Conservation (phyloP, 2,888 invertebrate species). For the Syritta pipiens region DNA sequence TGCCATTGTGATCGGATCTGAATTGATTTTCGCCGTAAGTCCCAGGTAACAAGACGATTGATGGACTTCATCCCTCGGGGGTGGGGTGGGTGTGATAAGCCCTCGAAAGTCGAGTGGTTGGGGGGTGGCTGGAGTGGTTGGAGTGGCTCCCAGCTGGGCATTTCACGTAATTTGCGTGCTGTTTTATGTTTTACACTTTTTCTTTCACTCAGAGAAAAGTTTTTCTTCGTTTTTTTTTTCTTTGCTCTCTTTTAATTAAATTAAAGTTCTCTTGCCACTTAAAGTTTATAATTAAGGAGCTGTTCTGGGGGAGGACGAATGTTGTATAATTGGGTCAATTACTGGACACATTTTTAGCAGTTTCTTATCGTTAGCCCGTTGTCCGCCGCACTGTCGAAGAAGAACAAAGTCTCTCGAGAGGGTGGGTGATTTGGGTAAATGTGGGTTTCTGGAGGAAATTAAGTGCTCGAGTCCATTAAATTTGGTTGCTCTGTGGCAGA, state of each 20-base stretch:
- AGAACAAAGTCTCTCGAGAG: not conserved
- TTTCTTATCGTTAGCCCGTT: slow-evolving; percentile 7
- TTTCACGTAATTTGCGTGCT: slow-evolving; percentile 49
- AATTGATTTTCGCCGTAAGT: slow-evolving; percentile 41
- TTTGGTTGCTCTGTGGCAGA: slow-evolving; percentile 9
- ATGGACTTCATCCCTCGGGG: too few species aligned
- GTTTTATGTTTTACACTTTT: slow-evolving; percentile 33
- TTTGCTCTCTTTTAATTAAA: slow-evolving; percentile 51
- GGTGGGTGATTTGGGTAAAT: slow-evolving; percentile 49
- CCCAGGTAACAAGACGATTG: slow-evolving; percentile 12
- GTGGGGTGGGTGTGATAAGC: too few species aligned
- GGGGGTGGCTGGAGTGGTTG: too few species aligned
- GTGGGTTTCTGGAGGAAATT: slow-evolving; percentile 48
- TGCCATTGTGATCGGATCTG: slow-evolving; percentile 21
- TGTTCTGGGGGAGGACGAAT: slow-evolving; percentile 2
- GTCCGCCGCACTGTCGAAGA: not conserved
- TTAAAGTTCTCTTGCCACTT: slow-evolving; percentile 36
- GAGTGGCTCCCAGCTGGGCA: slow-evolving; percentile 52
- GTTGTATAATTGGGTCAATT: slow-evolving; percentile 62
- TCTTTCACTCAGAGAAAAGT: slow-evolving; percentile 2
- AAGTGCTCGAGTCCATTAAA: slow-evolving; percentile 40
- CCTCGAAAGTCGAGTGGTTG: slow-evolving; percentile 37
- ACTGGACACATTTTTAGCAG: slow-evolving; percentile 39
- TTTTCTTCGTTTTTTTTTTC: slow-evolving; percentile 26
- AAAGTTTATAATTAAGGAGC: slow-evolving; percentile 59